Conservation (phyloP, 2,888 invertebrate genomes). For the Leucophenga maculata region DNA sequence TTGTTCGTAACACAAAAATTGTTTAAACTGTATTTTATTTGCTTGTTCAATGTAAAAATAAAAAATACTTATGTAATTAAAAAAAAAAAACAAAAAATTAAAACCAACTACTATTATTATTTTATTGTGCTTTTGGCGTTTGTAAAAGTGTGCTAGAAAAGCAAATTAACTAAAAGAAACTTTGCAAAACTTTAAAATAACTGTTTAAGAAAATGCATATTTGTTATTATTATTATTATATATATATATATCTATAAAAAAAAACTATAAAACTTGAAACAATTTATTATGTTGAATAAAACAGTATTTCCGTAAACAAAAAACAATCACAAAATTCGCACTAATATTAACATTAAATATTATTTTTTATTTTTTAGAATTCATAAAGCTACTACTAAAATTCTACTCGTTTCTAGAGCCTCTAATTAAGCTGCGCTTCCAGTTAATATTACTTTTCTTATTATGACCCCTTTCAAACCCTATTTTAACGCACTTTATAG, state of each 20-base stretch:
- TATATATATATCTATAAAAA: conserved; percentile 50
- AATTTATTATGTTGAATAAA: conserved; percentile 64
- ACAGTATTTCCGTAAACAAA: conserved; percentile 61
- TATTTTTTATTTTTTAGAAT: too few species aligned
- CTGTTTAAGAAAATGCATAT: conserved; percentile 51
- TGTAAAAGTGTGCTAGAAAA: conserved; percentile 32
- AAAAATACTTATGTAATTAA: conserved; percentile 21
- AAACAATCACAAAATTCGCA: conserved; percentile 26
- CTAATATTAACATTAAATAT: background rate
- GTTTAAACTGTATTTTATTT: conserved; percentile 53
- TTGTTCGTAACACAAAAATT: conserved; percentile 37
- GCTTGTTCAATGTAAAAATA: conserved; percentile 31
- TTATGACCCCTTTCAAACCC: too few species aligned
- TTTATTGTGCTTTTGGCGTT: conserved; percentile 27
- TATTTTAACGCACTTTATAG: too few species aligned
- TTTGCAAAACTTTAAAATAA: conserved; percentile 47
- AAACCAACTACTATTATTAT: conserved; percentile 30
- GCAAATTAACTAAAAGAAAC: conserved; percentile 39
- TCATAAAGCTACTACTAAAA: too few species aligned
- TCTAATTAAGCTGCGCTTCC: too few species aligned
- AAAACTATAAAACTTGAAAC: conserved; percentile 59
- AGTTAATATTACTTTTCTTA: too few species aligned
- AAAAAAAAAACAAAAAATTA: conserved; percentile 25
- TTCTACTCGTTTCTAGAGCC: too few species aligned
- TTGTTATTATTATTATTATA: conserved; percentile 54